Evolutionary conservation across 2,888 invertebrate species (phyloP), one percentile per base, ranked within the genome.

Genomic region (Synergus laeviventris): DNA sequence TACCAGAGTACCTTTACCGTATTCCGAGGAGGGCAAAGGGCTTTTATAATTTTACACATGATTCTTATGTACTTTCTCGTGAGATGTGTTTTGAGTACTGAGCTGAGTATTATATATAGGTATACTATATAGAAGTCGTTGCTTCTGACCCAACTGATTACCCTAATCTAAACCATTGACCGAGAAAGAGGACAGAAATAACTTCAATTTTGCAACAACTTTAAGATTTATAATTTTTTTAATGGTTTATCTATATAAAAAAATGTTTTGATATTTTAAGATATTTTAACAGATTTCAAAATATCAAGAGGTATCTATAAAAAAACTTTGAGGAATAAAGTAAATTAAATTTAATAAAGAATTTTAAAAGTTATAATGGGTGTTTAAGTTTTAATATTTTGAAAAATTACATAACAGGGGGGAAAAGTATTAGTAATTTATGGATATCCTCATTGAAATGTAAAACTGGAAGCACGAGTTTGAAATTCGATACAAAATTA

Each of bases 1-100:
- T 45, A 64, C 61, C 49, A 64, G 36, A 39, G 21, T 64, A 64
- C 38, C 62, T 49, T 45, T 24, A 24, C 70, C 38, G 38, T 62
- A 62, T n/a, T 38, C 18, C 11, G 11, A 36, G n/a, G 38, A 62
- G 38, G 38, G 18, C 36, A 62, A 62, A 62, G 38, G 62, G 62
- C 38, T 62, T 59, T 59, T 59, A 14, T 18, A 11, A 59, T 21
- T 59, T 59, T 59, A 59, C 21, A 59, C 49, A 4, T 59, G 11
- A 59, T 59, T 59, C 59, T 59, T 59, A 14, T 1, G 12, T 21
- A 21, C 24, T 24, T 59, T 24, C 59, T 59, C 59, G 24, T 4
- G 59, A 24, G 59, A 5, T 5, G 24, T 12, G 18, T 18, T 9
- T 54, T 54, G n/a, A 54, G 18, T 18, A 54, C 9, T 54, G 49